A percentile compares a stretch with the other conserved stretches of the same genome.
These are phyloP conservation scores for Drosophila putrida DNA, from an alignment of 2,888 invertebrate species.

Conservation along the genomic window DNA sequence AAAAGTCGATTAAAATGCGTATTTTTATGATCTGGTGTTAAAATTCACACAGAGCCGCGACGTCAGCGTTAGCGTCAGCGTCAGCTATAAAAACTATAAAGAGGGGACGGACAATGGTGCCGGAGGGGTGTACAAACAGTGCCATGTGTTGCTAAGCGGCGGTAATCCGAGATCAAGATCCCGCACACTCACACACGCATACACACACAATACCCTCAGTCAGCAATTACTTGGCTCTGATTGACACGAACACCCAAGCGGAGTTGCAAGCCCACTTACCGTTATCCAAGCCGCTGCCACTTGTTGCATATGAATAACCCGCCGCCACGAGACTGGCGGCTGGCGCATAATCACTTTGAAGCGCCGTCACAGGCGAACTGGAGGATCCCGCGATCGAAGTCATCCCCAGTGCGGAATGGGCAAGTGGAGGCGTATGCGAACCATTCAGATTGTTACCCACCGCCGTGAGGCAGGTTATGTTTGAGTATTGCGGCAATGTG, in stretches of 20 bases:
- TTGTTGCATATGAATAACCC: constrained; percentile 82
- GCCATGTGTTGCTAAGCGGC: constrained; percentile 59
- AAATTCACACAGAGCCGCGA: constrained; percentile 70
- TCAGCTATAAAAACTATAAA: constrained; percentile 49
- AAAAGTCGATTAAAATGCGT: constrained; percentile 57
- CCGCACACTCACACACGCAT: constrained; percentile 11
- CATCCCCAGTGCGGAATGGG: constrained; percentile 71
- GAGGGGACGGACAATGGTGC: not conserved
- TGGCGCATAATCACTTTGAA: constrained; percentile 83
- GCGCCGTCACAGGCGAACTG: constrained; percentile 67
- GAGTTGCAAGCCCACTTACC: constrained; percentile 77
- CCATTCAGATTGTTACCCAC: constrained; percentile 68
- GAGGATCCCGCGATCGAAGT: constrained; percentile 52
- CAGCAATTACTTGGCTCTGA: constrained; percentile 53
- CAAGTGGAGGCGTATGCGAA: constrained; percentile 79
- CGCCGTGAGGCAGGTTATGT: constrained; percentile 77
- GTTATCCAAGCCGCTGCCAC: constrained; percentile 80
- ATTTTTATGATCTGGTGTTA: constrained; percentile 64
- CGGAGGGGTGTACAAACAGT: not conserved
- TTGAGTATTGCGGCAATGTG: constrained; percentile 83
- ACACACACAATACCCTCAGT: constrained; percentile 3
- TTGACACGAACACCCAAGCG: constrained; percentile 78
- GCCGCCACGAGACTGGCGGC: constrained; percentile 80
- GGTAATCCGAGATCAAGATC: constrained; percentile 53
- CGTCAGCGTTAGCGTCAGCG: constrained; percentile 32